Percentiles rank a stretch among this genome's conserved stretches.
phyloP scores from a whole-genome alignment of 35 echinoderm and acorn worm genomes.

The Eucidaris tribuloides region DNA sequence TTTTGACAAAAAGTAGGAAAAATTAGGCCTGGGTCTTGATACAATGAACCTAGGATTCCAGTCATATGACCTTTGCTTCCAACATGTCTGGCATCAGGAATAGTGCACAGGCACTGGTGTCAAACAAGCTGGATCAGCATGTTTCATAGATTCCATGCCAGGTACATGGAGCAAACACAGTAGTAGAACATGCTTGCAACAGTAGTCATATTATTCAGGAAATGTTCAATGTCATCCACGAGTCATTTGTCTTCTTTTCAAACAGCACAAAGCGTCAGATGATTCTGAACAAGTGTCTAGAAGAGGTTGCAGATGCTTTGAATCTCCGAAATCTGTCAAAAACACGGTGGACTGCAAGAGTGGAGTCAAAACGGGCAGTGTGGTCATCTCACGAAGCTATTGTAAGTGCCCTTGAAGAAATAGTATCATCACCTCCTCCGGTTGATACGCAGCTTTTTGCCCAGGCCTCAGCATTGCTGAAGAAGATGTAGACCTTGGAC shows the following conservation, averaged over 20 bases:
- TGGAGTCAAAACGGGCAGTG: slow-evolving; percentile 7
- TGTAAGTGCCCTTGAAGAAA: not conserved
- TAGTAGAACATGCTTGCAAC: slow-evolving; percentile 7
- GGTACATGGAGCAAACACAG: slow-evolving; percentile 16
- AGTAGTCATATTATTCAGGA: not conserved
- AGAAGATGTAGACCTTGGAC: not conserved
- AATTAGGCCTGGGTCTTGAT: not conserved
- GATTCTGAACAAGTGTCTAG: not conserved
- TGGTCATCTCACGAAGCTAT: slow-evolving; percentile 19
- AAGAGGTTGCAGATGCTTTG: not conserved
- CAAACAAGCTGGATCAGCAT: not conserved
- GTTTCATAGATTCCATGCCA: slow-evolving; percentile 32
- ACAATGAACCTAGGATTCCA: not conserved
- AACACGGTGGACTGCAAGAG: slow-evolving; percentile 13
- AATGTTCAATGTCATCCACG: slow-evolving; percentile 8
- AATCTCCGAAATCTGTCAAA: slow-evolving; percentile 13
- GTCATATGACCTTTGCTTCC: not conserved
- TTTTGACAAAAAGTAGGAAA: too few species aligned
- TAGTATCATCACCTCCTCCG: not conserved
- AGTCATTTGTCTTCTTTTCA: slow-evolving; percentile 13
- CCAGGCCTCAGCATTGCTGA: not conserved
- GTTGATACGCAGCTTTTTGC: not conserved
- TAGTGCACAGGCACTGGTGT: not conserved
- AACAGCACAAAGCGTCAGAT: slow-evolving; percentile 18
- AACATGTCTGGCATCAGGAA: not conserved